Conservation (phyloP, 2,797 vertebrate species). For the Eurystomus glaucurus region DNA sequence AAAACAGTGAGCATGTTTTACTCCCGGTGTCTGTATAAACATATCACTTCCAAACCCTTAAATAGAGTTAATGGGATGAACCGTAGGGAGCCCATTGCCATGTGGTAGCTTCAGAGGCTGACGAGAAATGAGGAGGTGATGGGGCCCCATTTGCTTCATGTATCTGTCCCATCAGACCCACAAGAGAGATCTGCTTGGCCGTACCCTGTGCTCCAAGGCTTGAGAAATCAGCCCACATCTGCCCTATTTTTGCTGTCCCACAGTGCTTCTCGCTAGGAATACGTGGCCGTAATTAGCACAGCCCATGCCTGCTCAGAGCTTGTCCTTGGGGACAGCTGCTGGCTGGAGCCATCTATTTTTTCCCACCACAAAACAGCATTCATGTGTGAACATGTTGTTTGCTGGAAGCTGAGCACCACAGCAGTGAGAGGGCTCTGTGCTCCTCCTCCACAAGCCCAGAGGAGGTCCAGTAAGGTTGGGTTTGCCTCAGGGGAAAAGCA, state of each 20-base stretch:
- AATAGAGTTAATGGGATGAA: slow-evolving; percentile 27
- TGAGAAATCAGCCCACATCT: background rate
- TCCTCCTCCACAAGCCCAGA: background rate
- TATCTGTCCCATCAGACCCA: background rate
- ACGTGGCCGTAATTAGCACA: slow-evolving; percentile 5
- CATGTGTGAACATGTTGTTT: background rate
- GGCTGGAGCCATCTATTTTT: background rate
- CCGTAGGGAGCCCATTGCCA: background rate
- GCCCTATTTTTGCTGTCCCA: background rate
- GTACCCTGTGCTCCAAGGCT: fast-evolving
- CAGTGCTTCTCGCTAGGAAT: background rate
- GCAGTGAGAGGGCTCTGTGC: fast-evolving
- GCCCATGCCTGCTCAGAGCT: background rate
- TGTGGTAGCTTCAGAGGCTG: background rate
- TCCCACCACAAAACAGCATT: background rate
- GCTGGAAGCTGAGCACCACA: background rate
- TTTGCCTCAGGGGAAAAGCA: background rate
- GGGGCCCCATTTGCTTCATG: background rate
- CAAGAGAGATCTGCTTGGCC: background rate
- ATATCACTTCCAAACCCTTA: background rate
- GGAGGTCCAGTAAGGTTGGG: background rate
- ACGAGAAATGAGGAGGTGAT: background rate
- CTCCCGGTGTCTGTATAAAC: slow-evolving; percentile 46
- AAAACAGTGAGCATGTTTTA: background rate
- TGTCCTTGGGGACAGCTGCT: slow-evolving; percentile 55